Percentiles rank a stretch among this genome's conserved stretches.
phyloP scores from a whole-genome alignment of 2,888 invertebrate species.

The Bugulina stolonifera region DNA sequence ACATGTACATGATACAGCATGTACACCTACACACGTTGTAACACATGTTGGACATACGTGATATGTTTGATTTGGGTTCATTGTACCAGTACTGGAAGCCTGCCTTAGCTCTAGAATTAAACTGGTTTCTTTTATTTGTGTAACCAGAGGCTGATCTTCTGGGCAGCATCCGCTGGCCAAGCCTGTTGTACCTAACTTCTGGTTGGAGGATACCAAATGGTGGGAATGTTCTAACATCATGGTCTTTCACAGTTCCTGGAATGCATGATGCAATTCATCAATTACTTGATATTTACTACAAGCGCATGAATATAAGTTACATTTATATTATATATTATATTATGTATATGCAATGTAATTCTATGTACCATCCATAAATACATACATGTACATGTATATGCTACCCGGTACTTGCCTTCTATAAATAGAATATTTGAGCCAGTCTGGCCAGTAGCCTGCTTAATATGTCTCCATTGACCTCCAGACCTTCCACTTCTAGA shows the following conservation, averaged over 20 bases:
- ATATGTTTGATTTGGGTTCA: constrained; percentile 24
- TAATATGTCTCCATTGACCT: constrained; percentile 23
- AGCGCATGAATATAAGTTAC: no score
- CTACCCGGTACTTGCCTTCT: background rate
- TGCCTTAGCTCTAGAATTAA: constrained; percentile 9
- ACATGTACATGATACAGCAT: no score
- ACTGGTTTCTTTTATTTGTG: background rate
- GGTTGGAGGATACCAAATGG: constrained; percentile 21
- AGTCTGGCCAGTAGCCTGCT: constrained; percentile 19
- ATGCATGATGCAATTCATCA: no score
- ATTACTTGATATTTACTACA: no score
- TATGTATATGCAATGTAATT: background rate
- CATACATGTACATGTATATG: background rate
- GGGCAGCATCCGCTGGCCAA: constrained; percentile 5
- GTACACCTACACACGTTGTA: background rate
- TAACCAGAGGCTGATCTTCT: background rate
- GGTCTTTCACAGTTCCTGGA: constrained; percentile 18
- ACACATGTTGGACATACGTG: background rate
- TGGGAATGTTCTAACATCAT: constrained; percentile 2
- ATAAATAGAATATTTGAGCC: constrained; percentile 11
- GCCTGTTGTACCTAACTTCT: constrained; percentile 1
- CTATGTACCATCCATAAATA: background rate
- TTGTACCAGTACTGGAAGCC: constrained; percentile 23
- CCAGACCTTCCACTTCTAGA: constrained; percentile 17
- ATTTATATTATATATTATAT: background rate